These are phyloP conservation scores for Urophycis tenuis DNA, from an alignment of 2,797 vertebrate species.

Conservation along the genomic window DNA sequence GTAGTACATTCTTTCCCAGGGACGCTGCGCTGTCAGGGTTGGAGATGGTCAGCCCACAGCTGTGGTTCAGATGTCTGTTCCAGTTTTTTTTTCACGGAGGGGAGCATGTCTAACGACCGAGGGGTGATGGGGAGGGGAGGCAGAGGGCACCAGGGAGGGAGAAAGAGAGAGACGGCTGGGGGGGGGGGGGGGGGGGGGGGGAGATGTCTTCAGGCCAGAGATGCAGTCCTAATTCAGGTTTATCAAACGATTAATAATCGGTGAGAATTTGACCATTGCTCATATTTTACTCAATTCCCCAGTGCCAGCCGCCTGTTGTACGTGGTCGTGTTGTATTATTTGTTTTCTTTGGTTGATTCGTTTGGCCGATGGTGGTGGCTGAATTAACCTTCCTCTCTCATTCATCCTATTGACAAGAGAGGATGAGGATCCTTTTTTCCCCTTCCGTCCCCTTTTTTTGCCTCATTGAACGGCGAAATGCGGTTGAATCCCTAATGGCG, in stretches of 20 bases:
- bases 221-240: neutral
- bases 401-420: neutral
- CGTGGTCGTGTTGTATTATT: neutral
- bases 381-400: neutral
- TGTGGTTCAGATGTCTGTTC: constrained; percentile 62
- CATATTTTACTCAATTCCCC: neutral
- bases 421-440: neutral
- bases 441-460: neutral
- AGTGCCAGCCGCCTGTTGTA: neutral
- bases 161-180: constrained; percentile 1
- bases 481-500: neutral
- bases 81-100: constrained; percentile 34
- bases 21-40: constrained; percentile 50
- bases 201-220: neutral
- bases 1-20: constrained; percentile 28
- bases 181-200: no score
- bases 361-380: neutral
- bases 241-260: neutral
- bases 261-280: neutral
- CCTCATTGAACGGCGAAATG: neutral
- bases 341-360: neutral
- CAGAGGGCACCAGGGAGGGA: constrained; percentile 28
- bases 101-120: constrained; percentile 63
- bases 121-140: constrained; percentile 19
- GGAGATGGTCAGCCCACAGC: constrained; percentile 55